Base-by-base conservation (phyloP, 2,888 invertebrate species). In the Orchesella flavescens region DNA sequence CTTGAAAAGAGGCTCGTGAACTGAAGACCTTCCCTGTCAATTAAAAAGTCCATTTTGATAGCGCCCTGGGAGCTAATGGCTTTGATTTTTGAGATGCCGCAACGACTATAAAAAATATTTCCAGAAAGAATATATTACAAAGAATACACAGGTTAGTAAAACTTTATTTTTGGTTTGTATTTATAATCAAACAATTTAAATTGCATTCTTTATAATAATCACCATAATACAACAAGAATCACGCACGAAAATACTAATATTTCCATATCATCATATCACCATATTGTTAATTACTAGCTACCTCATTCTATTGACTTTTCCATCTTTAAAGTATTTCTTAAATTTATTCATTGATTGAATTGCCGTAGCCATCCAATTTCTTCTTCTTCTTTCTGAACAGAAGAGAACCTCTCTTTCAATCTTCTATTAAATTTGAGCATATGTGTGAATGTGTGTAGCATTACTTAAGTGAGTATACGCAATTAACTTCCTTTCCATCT, bases 1-100 rank as follows among this genome's bases (percentile, higher is more conserved):
- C 57, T 76, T 34, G 17, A 53, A 68, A 76, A 66, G 66, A 57
- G 76, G 21, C 68, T 75, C 57, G 76, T 61, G 69, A 77, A 69
- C 69, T 68, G 66, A 15, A 77, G 77, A 69, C 68, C 77, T 77
- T 77, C 59, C 17, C 46, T 69, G 77, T 77, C 77, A 77, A 77
- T 77, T 68, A 44, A 77, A 68, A 68, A 77, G 77, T 57, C 69
- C 69, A 69, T 77, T 77, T 77, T 63, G 74, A 74, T 63, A 63
- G 63, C 24, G 12, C 24, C 61, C 24, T 17, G 23, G 61, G 24
- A 61, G 24, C 19, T 9, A 57, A 57, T 17, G 17, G 10, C 57
- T 57, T 57, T 57, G 57, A 57, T 57, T 57, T 57, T 7, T 4
- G 21, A 53, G 53, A n/a, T 15, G 57, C 57, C 57, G 57, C 57